Conservation (phyloP, 2,888 invertebrate species). For the Ophioninae sp. region DNA sequence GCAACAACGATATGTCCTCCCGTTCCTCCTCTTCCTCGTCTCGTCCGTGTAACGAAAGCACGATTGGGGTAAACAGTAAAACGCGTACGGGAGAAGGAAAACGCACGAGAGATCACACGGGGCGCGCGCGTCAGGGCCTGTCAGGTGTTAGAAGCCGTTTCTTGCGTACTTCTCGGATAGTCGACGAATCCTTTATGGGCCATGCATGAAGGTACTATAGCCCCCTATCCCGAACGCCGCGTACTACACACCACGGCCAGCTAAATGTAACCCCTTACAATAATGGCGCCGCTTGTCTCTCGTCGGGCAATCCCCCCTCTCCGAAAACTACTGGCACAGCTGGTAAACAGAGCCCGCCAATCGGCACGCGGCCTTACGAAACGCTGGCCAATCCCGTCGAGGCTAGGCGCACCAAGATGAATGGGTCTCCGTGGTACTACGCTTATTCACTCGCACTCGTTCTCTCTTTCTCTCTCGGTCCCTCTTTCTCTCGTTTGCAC, state of each 20-base stretch:
- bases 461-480: slow-evolving; percentile 65
- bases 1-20: slow-evolving; percentile 31
- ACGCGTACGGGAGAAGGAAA: slow-evolving; percentile 67
- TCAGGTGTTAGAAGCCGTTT: slow-evolving; percentile 81
- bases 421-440: slow-evolving; percentile 75
- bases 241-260: slow-evolving; percentile 83
- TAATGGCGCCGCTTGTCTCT: slow-evolving; percentile 82
- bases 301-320: slow-evolving; percentile 72
- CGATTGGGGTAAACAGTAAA: slow-evolving; percentile 54
- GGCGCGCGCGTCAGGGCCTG: slow-evolving; percentile 74
- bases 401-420: slow-evolving; percentile 81
- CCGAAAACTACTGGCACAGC: slow-evolving; percentile 82
- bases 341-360: slow-evolving; percentile 81
- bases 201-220: slow-evolving; percentile 92
- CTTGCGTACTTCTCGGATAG: slow-evolving; percentile 85
- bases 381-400: slow-evolving; percentile 76
- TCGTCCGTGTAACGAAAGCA: slow-evolving; percentile 56
- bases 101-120: slow-evolving; percentile 69
- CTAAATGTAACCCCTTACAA: slow-evolving; percentile 82
- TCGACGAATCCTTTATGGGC: slow-evolving; percentile 93
- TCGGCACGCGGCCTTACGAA: slow-evolving; percentile 76
- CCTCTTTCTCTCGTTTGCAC: slow-evolving; percentile 62
- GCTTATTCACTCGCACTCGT: slow-evolving; percentile 53
- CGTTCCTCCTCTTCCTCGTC: slow-evolving; percentile 30
- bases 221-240: slow-evolving; percentile 89